Evolutionary conservation across 2,797 vertebrate genomes (phyloP), one percentile per base, ranked within the genome.

Genomic region (Nyctalus aviator): DNA sequence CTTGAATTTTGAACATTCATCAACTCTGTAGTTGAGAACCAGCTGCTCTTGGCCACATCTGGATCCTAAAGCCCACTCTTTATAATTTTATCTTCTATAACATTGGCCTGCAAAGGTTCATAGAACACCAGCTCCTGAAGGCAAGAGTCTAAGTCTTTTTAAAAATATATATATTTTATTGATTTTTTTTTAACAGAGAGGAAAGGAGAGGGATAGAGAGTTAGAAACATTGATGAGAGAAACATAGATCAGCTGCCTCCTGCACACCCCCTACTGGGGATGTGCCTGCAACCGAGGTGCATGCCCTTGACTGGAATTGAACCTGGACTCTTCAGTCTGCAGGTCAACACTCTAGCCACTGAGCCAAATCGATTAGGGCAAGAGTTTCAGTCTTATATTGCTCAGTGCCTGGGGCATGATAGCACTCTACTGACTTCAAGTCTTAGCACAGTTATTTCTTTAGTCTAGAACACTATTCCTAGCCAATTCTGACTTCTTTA

Each of bases 11-110:
- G 57, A 76, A 23, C 15, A 71, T 64, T 90, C 20, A 64, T 86
- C n/a, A 82, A 10, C 32, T 7, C 59, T 8, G 37, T 77, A 84
- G 37, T 32, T 86, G 53, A 81, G 35, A 64, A 84, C 17, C 15
- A 92, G 32, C 18, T 84, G 68, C 8, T 85, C 8, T 21, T 69
- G 68, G 25, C 13, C 46, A 88, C 9, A 85, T 78, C 32, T 66
- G 53, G 23, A 68, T 20, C 17, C 4, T 32, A 14, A 86, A 81
- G 59, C 25, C 62, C 48, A 84, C 37, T 72, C 53, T 94, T 95
- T 53, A 73, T 57, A 30, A 79, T 95, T 13, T 89, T 77, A 93
- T 59, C n/a, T 88, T 93, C 27, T 37, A 7, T 37, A 69, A 91
- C 23, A 78, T 6, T 73, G 53, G 68, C 35, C 90, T 75, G 35